Conservation (phyloP, 2,797 vertebrate species). For the Yasuhikotakia modesta region DNA sequence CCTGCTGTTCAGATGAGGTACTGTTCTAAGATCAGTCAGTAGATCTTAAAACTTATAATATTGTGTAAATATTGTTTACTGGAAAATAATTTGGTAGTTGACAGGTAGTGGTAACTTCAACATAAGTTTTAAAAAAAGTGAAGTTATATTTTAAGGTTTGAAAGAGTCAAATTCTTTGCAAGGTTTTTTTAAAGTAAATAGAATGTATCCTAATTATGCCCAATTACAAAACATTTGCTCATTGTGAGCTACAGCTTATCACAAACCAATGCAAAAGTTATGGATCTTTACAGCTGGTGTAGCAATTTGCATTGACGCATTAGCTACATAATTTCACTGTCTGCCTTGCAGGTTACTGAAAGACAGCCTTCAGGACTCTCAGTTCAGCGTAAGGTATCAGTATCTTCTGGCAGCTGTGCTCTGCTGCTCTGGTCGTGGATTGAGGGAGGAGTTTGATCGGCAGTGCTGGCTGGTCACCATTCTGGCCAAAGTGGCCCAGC, state of each 20-base stretch:
- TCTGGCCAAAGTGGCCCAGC: slow-evolving; percentile 85
- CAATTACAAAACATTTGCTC: too few relatives aligned
- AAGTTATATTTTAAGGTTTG: too few relatives aligned
- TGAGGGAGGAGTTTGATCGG: slow-evolving; percentile 90
- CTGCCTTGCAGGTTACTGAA: slow-evolving; percentile 85
- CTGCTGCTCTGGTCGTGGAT: slow-evolving; percentile 90
- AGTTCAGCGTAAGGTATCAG: slow-evolving; percentile 94
- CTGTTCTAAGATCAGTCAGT: neutral
- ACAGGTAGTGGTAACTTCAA: neutral
- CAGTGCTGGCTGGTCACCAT: slow-evolving; percentile 90
- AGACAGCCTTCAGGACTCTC: slow-evolving; percentile 91
- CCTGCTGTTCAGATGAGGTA: slow-evolving; percentile 49
- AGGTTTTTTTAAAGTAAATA: too few relatives aligned
- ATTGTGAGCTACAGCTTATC: too few relatives aligned
- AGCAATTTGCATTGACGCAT: too few relatives aligned
- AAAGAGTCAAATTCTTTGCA: too few relatives aligned
- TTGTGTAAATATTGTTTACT: neutral
- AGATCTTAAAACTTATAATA: too few relatives aligned
- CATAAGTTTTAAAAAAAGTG: too few relatives aligned
- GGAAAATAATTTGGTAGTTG: neutral
- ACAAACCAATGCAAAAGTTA: too few relatives aligned
- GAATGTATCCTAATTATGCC: too few relatives aligned
- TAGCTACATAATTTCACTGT: neutral
- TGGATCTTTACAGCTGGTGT: too few relatives aligned
- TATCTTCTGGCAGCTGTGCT: slow-evolving; percentile 90